Evolutionary conservation across 1,140 invertebrate genomes (phyloP).

Genomic region (Brachionus koreanus): DNA sequence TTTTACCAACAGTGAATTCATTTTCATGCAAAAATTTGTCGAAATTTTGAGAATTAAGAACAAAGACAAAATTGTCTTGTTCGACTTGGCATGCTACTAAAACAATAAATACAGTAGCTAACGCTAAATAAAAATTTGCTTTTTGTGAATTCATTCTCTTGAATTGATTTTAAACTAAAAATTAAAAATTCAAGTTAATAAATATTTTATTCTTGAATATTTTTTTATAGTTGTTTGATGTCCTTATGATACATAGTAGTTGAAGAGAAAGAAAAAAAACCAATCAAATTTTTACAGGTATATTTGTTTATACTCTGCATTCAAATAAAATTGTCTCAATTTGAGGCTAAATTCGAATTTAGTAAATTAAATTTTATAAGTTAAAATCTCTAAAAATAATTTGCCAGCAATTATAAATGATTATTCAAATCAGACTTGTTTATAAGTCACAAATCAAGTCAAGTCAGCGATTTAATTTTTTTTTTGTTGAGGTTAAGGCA

Average conservation of each 20-base stretch:
- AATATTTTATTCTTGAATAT: constrained; percentile 23
- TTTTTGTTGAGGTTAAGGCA: no score
- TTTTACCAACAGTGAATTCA: constrained; percentile 22
- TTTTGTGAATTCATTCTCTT: neutral
- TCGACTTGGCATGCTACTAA: neutral
- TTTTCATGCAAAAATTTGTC: constrained; percentile 14
- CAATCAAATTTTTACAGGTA: constrained; percentile 13
- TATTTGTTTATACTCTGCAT: neutral
- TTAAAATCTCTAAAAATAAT: no score
- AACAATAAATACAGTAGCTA: neutral
- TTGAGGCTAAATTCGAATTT: neutral
- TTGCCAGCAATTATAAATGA: no score
- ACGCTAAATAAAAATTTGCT: neutral
- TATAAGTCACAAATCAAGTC: no score
- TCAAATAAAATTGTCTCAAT: neutral
- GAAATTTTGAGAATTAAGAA: constrained; percentile 23
- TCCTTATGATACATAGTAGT: neutral
- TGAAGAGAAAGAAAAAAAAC: neutral
- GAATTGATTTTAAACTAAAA: neutral
- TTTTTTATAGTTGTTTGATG: neutral
- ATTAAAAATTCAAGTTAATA: neutral
- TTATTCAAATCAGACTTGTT: no score
- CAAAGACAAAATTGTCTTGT: neutral
- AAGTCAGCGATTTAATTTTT: no score
- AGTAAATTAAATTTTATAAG: neutral